These are phyloP conservation scores for Geophilus truncorum DNA, from an alignment of 2,888 invertebrate genomes.

Conservation along the genomic window DNA sequence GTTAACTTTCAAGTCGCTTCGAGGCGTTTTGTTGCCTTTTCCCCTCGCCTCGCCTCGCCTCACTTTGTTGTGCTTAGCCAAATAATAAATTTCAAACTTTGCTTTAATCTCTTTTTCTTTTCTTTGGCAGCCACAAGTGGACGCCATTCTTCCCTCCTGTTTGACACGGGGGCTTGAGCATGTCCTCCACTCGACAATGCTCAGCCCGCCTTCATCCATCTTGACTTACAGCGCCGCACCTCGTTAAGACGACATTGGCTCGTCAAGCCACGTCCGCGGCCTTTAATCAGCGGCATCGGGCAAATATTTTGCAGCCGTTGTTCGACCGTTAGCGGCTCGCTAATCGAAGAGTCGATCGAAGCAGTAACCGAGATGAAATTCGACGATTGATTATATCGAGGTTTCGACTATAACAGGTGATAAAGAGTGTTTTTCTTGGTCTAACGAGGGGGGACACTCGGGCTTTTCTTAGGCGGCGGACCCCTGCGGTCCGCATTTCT, in stretches of 20 bases:
- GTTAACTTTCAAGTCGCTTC: background rate
- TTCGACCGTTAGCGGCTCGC: background rate
- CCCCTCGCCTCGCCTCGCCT: background rate
- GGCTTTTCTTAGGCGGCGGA: background rate
- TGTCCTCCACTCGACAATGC: background rate
- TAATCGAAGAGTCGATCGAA: background rate
- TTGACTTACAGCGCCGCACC: background rate
- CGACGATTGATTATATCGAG: background rate
- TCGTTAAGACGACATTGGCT: background rate
- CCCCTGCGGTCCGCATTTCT: background rate
- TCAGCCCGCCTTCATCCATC: slow-evolving; percentile 2
- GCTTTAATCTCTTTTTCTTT: background rate
- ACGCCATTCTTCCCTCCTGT: slow-evolving; percentile 2
- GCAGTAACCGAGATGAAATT: background rate
- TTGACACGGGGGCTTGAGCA: slow-evolving; percentile 10
- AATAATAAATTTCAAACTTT: background rate
- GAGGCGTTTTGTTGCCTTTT: background rate
- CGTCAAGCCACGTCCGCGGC: background rate
- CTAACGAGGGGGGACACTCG: background rate
- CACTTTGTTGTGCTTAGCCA: background rate
- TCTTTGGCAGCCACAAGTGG: slow-evolving; percentile 10
- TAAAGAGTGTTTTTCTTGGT: background rate
- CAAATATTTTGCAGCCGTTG: background rate
- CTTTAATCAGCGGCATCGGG: background rate
- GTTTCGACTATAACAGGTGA: background rate